Conservation (phyloP, 1,140 invertebrate genomes). For the Bombyx mori region ASM3026992v2 NC_085129.1:5827501-5828000, state of each 20-base stretch:
- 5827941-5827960: conserved; percentile 17
- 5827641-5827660: too few relatives aligned
- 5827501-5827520: conserved; percentile 43
- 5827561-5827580: neutral
- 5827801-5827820: too few relatives aligned
- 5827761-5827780: neutral
- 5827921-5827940: conserved; percentile 24
- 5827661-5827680: too few relatives aligned
- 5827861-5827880: conserved; percentile 1
- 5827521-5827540: conserved; percentile 36
- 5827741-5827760: too few relatives aligned
- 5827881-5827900: conserved; percentile 8
- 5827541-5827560: conserved; percentile 28
- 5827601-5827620: conserved; percentile 7
- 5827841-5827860: neutral
- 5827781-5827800: neutral
- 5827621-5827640: neutral
- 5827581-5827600: conserved; percentile 5
- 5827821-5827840: too few relatives aligned
- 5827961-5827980: conserved; percentile 25
- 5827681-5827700: too few relatives aligned
- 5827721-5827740: too few relatives aligned
- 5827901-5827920: conserved; percentile 12
- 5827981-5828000: conserved; percentile 23
- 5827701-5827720: too few relatives aligned